Evolutionary conservation across 2,797 vertebrate genomes (phyloP).

Genomic region (Galaxias olidus): DNA sequence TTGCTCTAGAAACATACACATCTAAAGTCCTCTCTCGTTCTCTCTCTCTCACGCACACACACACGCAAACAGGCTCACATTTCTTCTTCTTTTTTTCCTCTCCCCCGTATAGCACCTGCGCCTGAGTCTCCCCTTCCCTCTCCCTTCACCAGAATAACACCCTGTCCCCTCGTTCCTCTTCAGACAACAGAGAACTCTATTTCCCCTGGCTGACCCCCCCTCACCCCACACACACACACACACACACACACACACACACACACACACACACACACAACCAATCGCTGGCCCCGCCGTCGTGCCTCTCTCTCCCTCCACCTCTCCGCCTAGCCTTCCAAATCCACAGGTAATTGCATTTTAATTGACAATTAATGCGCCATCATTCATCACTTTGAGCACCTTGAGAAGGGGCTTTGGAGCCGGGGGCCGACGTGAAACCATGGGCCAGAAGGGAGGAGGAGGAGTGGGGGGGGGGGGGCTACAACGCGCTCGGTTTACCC

Average conservation of each 20-base stretch:
- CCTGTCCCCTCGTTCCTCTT: no score
- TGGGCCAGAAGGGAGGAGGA: background rate
- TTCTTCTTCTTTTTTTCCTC: no score
- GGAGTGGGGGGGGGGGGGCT: background rate
- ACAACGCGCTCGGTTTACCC: background rate
- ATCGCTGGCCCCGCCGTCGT: background rate
- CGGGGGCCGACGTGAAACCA: background rate
- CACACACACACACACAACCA: background rate
- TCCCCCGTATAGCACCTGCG: no score
- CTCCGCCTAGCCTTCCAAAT: constrained; percentile 19
- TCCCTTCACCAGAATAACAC: no score
- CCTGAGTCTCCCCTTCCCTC: no score
- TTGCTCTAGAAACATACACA: no score
- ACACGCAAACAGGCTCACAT: no score
- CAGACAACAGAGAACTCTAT: no score
- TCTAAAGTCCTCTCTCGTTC: no score
- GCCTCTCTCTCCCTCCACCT: background rate
- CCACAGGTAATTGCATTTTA: constrained; percentile 38
- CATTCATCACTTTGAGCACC: constrained; percentile 28
- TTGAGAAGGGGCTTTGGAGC: constrained; percentile 1
- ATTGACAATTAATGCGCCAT: constrained; percentile 36
- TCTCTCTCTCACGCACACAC: no score
- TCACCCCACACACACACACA: no score
- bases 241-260: background rate
- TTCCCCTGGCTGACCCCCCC: no score